Evolutionary conservation across 2,113 vertebrate genomes (phyloP).

Genomic region (Mustelus asterias): DNA sequence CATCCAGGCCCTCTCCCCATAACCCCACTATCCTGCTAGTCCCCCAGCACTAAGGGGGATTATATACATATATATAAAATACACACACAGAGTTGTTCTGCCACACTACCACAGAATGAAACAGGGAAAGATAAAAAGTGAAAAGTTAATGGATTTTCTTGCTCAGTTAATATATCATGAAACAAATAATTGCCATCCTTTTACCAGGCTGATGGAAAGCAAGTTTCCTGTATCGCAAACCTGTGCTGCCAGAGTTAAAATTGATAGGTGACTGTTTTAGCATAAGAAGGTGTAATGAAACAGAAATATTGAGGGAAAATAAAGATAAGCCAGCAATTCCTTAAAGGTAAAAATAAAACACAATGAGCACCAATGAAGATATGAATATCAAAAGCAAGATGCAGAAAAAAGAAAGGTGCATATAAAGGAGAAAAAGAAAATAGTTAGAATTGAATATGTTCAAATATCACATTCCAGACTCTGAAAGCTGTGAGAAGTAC

Average conservation of each 20-base stretch:
- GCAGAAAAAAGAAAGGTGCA: neutral
- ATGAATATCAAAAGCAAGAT: neutral
- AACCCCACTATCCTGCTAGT: too few relatives aligned
- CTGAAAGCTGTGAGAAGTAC: neutral
- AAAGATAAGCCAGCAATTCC: neutral
- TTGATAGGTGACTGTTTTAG: neutral
- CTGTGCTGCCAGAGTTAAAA: neutral
- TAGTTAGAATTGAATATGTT: neutral
- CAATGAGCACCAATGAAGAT: neutral
- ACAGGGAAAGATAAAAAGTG: neutral
- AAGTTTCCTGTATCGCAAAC: neutral
- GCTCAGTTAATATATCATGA: neutral
- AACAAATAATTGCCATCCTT: neutral
- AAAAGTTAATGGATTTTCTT: neutral
- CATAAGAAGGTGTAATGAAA: neutral
- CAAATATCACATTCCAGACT: neutral
- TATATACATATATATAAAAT: too few relatives aligned
- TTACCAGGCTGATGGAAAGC: slow-evolving; percentile 44
- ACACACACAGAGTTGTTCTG: too few relatives aligned
- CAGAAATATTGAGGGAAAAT: neutral
- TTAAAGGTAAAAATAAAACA: neutral
- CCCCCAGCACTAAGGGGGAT: too few relatives aligned
- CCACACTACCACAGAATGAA: too few relatives aligned
- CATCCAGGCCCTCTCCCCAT: too few relatives aligned
- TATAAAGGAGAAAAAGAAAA: neutral